Conservation (phyloP, 2,888 invertebrate species). For the Torymus auratus region DNA sequence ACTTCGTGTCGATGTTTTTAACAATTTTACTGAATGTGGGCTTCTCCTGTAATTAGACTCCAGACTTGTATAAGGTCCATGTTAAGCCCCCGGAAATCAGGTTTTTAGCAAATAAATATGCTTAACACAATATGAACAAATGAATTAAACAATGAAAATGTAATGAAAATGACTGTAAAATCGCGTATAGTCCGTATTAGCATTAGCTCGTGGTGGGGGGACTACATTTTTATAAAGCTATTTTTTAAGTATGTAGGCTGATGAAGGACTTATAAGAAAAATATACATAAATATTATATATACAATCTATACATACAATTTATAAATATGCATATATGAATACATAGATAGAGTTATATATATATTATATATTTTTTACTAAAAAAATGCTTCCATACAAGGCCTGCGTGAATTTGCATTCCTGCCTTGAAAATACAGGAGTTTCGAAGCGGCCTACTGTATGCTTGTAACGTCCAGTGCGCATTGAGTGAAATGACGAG, state of each 20-base stretch:
- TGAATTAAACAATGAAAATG: constrained; percentile 56
- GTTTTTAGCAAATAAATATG: constrained; percentile 65
- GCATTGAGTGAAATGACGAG: constrained; percentile 61
- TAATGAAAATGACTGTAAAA: constrained; percentile 66
- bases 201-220: constrained; percentile 74
- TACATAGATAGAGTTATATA: constrained; percentile 58
- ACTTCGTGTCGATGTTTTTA: constrained; percentile 33
- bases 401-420: constrained; percentile 69
- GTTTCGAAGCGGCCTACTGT: constrained; percentile 70
- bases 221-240: constrained; percentile 70
- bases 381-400: constrained; percentile 71
- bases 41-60: constrained; percentile 64
- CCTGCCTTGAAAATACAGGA: constrained; percentile 71
- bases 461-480: constrained; percentile 67
- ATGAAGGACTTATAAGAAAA: constrained; percentile 64
- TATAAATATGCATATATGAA: constrained; percentile 63
- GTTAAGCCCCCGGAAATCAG: constrained; percentile 70
- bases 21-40: constrained; percentile 17
- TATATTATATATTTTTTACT: constrained; percentile 65
- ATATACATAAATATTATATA: constrained; percentile 56
- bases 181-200: constrained; percentile 69
- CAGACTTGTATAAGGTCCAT: constrained; percentile 70
- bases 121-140: constrained; percentile 53
- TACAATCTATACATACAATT: constrained; percentile 58
- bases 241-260: constrained; percentile 63